Base-by-base conservation (phyloP, 2,888 invertebrate species). In the Clivina fossor region DNA sequence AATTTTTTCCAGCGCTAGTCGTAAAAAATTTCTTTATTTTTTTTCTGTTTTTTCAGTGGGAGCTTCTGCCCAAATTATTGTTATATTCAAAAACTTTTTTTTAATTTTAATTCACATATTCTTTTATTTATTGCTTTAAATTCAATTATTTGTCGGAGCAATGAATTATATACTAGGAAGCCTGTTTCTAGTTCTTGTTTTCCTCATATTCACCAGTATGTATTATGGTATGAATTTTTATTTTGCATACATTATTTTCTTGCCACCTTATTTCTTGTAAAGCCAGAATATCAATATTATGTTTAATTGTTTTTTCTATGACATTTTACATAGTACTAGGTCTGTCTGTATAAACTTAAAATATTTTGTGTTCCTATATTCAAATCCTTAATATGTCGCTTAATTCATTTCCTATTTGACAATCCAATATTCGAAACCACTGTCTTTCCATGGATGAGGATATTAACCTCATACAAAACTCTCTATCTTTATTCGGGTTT, bases 21-120 rank as follows among this genome's bases (percentile, higher is more conserved):
- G n/a, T 37, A 37, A 15, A 15, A 37, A 15, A 3, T 2, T 15
- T 37, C 15, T 37, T 37, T 37, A 16, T 37, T 11, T 16, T 37
- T 37, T 19, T 15, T 37, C 37, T 37, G 37, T 19, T 37, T 37
- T 19, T n/a, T 37, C 37, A 3, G 37, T 37, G n/a, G 37, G 37
- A 18, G 37, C 37, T 8, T 37, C 18, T 15, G 37, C 37, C 5
- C 37, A 15, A 3, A 37, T 37, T 3, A 37, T 16, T 37, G 37
- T 37, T 3, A 37, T 37, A 37, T 37, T 37, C 16, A 19, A 37
- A 11, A 37, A 37, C 7, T 15, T 8, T 3, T 19, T n/a, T 37
- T 37, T 37, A 37, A 3, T 37, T n/a, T n/a, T n/a, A n/a, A n/a
- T n/a, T 11, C 18, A 37, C 37, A 37, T 4, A 37, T 19, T 37